Conservation (phyloP, 2,888 invertebrate species). For the Aphodius granarius region DNA sequence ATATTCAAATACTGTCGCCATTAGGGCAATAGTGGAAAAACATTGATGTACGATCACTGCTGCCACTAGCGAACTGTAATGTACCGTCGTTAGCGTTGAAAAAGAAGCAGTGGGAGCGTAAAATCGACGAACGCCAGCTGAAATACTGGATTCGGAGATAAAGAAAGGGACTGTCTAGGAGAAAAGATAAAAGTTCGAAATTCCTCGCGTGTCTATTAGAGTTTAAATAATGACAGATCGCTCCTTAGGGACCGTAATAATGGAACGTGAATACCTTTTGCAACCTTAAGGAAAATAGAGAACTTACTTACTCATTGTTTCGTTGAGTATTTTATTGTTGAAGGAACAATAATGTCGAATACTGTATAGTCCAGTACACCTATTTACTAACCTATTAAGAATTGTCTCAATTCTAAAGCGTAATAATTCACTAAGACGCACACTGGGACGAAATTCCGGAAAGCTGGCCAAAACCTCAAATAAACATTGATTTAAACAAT, state of each 20-base stretch:
- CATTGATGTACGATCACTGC: slow-evolving; percentile 7
- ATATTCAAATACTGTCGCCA: too few species aligned
- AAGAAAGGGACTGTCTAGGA: background rate
- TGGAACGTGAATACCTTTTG: background rate
- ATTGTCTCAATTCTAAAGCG: too few species aligned
- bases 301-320: background rate
- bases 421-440: too few species aligned
- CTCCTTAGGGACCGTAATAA: background rate
- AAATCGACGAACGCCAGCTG: too few species aligned
- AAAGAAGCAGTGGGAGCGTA: background rate
- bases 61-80: background rate
- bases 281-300: background rate
- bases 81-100: background rate
- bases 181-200: slow-evolving; percentile 6
- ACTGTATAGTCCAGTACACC: background rate
- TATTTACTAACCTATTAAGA: too few species aligned
- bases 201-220: slow-evolving; percentile 2
- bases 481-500: too few species aligned
- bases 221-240: slow-evolving; percentile 11
- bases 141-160: background rate
- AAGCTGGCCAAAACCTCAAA: too few species aligned
- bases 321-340: background rate
- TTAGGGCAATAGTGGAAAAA: slow-evolving; percentile 5
- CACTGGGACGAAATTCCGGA: too few species aligned
- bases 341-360: background rate